Percentiles rank a stretch among this genome's conserved stretches.
These are phyloP conservation scores for Varroa destructor DNA, from an alignment of 1,140 invertebrate genomes.

Conservation along the genomic window DNA sequence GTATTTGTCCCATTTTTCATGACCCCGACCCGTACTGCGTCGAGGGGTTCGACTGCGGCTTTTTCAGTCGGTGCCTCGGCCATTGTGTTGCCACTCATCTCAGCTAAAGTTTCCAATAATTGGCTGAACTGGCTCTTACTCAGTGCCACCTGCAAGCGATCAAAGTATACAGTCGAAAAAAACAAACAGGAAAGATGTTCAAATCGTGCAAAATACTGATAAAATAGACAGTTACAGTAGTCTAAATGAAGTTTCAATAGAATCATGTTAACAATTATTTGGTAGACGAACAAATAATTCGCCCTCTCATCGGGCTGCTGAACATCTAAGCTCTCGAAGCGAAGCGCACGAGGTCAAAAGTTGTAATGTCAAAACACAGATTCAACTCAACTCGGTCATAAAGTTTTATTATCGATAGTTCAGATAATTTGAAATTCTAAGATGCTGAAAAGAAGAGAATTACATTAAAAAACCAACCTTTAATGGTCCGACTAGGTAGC, in stretches of 20 bases:
- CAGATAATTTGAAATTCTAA: no score
- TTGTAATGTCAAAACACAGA: neutral
- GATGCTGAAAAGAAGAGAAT: neutral
- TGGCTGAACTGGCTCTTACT: conserved; percentile 21
- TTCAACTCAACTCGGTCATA: neutral
- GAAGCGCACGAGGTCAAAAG: no score
- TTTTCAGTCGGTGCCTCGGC: neutral
- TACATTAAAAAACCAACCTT: conserved; percentile 17
- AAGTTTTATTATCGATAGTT: neutral
- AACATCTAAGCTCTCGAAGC: no score
- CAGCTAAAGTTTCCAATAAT: conserved; percentile 8
- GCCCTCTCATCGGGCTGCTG: no score
- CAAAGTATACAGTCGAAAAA: neutral
- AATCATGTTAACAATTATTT: no score
- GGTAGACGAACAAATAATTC: no score
- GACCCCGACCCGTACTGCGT: neutral
- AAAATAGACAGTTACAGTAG: no score
- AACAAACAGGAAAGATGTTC: neutral
- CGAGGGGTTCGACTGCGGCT: no score
- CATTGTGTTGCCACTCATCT: neutral
- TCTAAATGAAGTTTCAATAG: no score
- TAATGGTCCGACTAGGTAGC: conserved; percentile 27
- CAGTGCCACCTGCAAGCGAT: conserved; percentile 10
- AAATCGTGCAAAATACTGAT: no score
- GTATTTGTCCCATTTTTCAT: neutral